A percentile compares a stretch with the other conserved stretches of the same genome.
Evolutionary conservation across 2,888 invertebrate species (phyloP).

Genomic region (Acrobasis suavella): DNA sequence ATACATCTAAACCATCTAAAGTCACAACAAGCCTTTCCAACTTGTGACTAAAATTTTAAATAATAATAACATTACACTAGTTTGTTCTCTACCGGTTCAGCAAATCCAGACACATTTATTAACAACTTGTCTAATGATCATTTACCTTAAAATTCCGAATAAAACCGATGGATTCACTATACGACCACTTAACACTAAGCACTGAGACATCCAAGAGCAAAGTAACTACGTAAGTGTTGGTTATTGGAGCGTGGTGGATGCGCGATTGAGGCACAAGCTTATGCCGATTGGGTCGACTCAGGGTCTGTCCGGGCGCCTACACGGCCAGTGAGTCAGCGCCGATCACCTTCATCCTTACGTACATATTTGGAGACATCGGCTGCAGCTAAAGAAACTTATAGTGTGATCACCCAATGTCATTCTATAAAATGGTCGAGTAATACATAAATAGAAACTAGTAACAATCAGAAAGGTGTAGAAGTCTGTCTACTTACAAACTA

Average conservation of each 20-base stretch:
- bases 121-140: slow-evolving; percentile 35
- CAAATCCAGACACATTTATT: neutral
- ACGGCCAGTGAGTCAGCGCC: slow-evolving; percentile 65
- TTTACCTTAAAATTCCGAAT: slow-evolving; percentile 26
- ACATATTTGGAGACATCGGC: slow-evolving; percentile 79
- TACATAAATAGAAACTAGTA: neutral
- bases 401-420: slow-evolving; percentile 59
- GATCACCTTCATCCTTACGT: slow-evolving; percentile 76
- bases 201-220: neutral
- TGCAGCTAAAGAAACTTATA: slow-evolving; percentile 58
- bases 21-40: neutral
- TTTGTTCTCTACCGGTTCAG: neutral
- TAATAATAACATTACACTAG: neutral
- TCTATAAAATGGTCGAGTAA: slow-evolving; percentile 15
- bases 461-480: too few relatives aligned
- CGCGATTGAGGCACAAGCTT: slow-evolving; percentile 50
- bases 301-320: slow-evolving; percentile 63
- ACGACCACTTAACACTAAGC: slow-evolving; percentile 40
- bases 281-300: slow-evolving; percentile 41
- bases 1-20: too few relatives aligned
- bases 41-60: neutral
- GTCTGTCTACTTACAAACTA: too few relatives aligned
- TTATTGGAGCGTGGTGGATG: slow-evolving; percentile 54
- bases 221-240: slow-evolving; percentile 37
- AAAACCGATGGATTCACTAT: slow-evolving; percentile 28